Evolutionary conservation across 2,797 vertebrate genomes (phyloP).

Genomic region (Selene dorsalis): DNA sequence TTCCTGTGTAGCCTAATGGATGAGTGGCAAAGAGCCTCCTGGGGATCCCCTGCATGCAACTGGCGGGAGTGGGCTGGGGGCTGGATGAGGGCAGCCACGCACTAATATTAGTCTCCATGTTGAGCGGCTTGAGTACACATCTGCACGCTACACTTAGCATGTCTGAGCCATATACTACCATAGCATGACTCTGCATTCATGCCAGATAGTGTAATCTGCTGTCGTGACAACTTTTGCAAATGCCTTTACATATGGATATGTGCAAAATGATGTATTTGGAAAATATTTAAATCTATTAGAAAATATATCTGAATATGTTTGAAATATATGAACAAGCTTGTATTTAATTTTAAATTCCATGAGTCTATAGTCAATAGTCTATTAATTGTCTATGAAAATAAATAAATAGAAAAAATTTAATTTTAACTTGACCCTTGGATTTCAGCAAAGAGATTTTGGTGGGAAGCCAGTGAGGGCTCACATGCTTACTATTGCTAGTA

Average conservation of each 20-base stretch:
- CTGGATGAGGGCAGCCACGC: conserved; percentile 37
- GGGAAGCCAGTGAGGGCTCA: neutral
- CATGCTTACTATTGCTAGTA: neutral
- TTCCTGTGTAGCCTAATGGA: conserved; percentile 71
- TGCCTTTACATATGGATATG: neutral
- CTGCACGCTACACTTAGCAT: conserved; percentile 38
- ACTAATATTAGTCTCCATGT: conserved; percentile 68
- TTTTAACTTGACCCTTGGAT: neutral
- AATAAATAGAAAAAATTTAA: neutral
- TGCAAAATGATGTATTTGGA: neutral
- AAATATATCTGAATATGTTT: neutral
- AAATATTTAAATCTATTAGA: neutral
- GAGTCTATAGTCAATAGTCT: no score
- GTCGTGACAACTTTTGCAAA: neutral
- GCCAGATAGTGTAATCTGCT: conserved; percentile 10
- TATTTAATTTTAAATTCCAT: neutral
- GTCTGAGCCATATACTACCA: conserved; percentile 28
- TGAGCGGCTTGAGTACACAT: conserved; percentile 50
- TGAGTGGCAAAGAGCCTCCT: conserved; percentile 70
- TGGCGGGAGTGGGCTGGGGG: conserved; percentile 14
- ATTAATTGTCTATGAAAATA: neutral
- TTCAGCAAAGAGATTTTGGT: neutral
- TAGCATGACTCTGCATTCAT: conserved; percentile 64
- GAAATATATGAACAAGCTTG: neutral
- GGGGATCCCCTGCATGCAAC: conserved; percentile 71